Evolutionary conservation across 92 coral and sea anemone species (phyloP).

Genomic region (Phenganax stokvisi): DNA sequence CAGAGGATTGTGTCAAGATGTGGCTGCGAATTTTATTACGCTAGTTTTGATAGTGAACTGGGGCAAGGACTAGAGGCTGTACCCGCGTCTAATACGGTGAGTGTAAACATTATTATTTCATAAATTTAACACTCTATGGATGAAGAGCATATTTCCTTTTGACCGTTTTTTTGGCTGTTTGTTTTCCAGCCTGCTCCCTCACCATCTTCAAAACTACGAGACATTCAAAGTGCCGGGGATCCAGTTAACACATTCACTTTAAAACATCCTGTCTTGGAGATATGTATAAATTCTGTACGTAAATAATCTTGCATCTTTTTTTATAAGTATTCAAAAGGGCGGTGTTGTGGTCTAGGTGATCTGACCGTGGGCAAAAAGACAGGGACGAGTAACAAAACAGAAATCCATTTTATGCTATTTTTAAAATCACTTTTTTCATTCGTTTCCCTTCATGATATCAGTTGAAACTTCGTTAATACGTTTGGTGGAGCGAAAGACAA

Average conservation of each 20-base stretch:
- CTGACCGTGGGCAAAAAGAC: background rate
- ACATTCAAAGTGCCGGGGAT: conserved; percentile 53
- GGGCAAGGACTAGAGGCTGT: conserved; percentile 74
- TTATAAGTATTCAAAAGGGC: background rate
- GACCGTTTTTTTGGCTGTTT: background rate
- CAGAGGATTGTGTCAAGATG: conserved; percentile 95
- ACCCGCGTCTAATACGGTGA: conserved; percentile 70
- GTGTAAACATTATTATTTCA: background rate
- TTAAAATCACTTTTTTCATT: no score
- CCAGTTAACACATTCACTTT: conserved; percentile 85
- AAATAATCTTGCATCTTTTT: background rate
- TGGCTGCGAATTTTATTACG: conserved; percentile 89
- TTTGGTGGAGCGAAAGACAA: no score
- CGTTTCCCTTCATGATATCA: no score
- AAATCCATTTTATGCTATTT: no score
- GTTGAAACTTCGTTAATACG: no score
- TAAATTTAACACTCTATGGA: background rate
- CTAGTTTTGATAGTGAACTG: conserved; percentile 78
- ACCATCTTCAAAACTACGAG: conserved; percentile 60
- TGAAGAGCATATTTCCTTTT: background rate
- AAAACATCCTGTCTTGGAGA: conserved; percentile 85
- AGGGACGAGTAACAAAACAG: no score
- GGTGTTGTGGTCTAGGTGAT: background rate
- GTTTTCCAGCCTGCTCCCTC: conserved; percentile 75
- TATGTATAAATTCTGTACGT: conserved; percentile 90